These are phyloP conservation scores for Larimichthys polyactis DNA, from an alignment of 2,113 vertebrate species.

Conservation along the genomic window DNA sequence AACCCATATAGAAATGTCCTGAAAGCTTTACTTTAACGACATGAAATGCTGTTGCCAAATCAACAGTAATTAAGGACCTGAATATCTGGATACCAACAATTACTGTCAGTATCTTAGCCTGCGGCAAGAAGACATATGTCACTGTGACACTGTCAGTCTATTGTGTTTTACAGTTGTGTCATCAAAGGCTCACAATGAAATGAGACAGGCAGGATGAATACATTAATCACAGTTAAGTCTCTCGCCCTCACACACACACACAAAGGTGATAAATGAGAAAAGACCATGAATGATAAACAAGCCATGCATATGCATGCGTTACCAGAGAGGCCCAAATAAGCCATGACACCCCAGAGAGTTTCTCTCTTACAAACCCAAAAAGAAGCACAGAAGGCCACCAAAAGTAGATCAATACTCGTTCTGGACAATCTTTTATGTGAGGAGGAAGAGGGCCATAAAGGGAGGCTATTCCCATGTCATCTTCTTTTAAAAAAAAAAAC, in stretches of 20 bases:
- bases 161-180: constrained; percentile 3
- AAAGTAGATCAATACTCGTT: constrained; percentile 53
- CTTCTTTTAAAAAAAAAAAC: background rate
- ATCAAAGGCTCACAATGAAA: constrained; percentile 15
- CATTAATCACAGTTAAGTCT: constrained; percentile 18
- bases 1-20: background rate
- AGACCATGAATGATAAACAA: constrained; percentile 57
- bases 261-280: constrained; percentile 55
- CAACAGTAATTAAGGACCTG: background rate
- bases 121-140: background rate
- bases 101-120: too few relatives aligned
- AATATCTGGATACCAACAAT: background rate
- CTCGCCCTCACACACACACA: background rate
- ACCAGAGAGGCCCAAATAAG: constrained; percentile 22
- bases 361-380: constrained; percentile 35
- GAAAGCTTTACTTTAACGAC: background rate
- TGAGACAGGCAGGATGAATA: constrained; percentile 21
- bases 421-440: background rate
- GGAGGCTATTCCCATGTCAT: background rate
- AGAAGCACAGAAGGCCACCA: constrained; percentile 17
- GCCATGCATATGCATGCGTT: constrained; percentile 57
- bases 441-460: background rate
- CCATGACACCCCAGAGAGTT: constrained; percentile 25
- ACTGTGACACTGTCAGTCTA: background rate
- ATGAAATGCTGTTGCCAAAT: background rate